Evolutionary conservation across 1,140 invertebrate genomes (phyloP).

Genomic region (Berghia stephanieae): DNA sequence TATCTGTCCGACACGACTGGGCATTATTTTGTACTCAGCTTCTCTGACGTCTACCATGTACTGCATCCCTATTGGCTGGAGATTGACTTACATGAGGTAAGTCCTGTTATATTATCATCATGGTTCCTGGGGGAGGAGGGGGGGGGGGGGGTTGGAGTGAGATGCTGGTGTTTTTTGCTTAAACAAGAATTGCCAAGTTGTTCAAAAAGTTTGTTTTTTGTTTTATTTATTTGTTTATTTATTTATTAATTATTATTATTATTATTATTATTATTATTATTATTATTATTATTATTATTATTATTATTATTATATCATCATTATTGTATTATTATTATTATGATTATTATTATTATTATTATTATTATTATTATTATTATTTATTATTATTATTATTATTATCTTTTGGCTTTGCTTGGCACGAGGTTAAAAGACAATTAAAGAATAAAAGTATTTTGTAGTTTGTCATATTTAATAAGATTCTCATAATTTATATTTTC

Average conservation of each 20-base stretch:
- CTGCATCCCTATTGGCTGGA: conserved; percentile 10
- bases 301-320: neutral
- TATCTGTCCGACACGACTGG: conserved; percentile 36
- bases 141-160: too few relatives aligned
- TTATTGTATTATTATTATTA: neutral
- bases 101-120: too few relatives aligned
- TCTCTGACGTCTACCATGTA: conserved; percentile 11
- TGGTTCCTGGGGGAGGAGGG: too few relatives aligned
- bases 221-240: neutral
- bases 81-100: conserved; percentile 34
- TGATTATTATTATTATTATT: neutral
- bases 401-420: too few relatives aligned
- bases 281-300: neutral
- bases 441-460: too few relatives aligned
- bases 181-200: too few relatives aligned
- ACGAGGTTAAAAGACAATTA: too few relatives aligned
- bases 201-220: too few relatives aligned
- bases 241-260: neutral
- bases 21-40: conserved; percentile 27
- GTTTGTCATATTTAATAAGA: too few relatives aligned
- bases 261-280: neutral
- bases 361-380: neutral
- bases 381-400: neutral
- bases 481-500: too few relatives aligned
- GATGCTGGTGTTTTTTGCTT: too few relatives aligned